Conservation (phyloP, 2,888 invertebrate genomes). For the Torymus tubicola region DNA sequence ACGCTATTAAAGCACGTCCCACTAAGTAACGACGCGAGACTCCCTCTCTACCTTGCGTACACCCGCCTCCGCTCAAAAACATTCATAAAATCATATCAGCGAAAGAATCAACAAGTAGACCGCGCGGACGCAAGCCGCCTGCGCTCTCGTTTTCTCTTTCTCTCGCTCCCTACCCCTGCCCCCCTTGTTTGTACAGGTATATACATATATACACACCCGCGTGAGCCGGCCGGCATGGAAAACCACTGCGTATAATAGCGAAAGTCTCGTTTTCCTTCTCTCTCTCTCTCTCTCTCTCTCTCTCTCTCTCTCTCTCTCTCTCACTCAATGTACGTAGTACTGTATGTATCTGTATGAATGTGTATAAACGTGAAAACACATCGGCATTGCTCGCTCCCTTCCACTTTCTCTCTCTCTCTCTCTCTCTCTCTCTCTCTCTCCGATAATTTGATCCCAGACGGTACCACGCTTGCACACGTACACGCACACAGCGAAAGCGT, state of each 20-base stretch:
- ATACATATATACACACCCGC: neutral
- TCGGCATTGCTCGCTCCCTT: constrained; percentile 15
- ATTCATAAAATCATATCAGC: constrained; percentile 36
- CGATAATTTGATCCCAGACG: constrained; percentile 62
- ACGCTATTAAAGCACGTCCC: constrained; percentile 48
- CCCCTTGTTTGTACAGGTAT: too few species aligned
- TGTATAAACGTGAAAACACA: constrained; percentile 28
- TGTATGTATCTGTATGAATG: neutral
- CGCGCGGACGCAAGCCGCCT: too few species aligned
- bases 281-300: too few species aligned
- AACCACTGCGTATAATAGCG: too few species aligned
- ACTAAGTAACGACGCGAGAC: constrained; percentile 25
- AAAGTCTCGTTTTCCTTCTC: too few species aligned
- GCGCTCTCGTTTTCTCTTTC: neutral
- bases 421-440: too few species aligned
- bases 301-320: too few species aligned
- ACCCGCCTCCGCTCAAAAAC: neutral
- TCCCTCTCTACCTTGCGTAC: neutral
- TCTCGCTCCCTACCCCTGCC: neutral
- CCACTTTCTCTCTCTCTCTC: too few species aligned
- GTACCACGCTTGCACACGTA: constrained; percentile 11
- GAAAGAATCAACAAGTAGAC: constrained; percentile 50
- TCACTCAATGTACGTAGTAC: too few species aligned
- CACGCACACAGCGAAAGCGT: neutral
- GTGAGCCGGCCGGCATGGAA: too few species aligned